Evolutionary conservation across 2,113 vertebrate genomes (phyloP).

Genomic region (Tupaia chinensis): DNA sequence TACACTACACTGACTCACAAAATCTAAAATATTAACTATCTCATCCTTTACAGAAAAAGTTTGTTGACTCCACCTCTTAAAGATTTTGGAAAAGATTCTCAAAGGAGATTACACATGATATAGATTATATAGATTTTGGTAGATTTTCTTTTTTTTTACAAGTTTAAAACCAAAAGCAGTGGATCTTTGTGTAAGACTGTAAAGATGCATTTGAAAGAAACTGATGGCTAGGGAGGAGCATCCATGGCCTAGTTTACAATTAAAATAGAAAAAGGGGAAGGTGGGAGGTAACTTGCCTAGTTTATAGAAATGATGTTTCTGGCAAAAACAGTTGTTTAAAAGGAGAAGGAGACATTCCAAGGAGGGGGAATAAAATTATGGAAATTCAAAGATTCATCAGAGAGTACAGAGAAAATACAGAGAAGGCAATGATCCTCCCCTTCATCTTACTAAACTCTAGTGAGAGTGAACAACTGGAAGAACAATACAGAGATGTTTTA

Average conservation of each 20-base stretch:
- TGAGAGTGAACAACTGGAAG: not conserved
- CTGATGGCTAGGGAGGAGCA: conserved; percentile 76
- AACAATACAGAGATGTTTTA: not conserved
- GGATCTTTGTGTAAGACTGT: conserved; percentile 88
- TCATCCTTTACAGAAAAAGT: not conserved
- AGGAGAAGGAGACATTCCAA: not conserved
- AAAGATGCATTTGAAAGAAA: conserved; percentile 85
- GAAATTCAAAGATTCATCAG: not conserved
- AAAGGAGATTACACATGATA: not conserved
- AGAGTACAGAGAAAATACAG: not conserved
- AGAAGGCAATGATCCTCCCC: not conserved
- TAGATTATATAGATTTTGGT: not conserved
- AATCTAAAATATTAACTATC: not conserved
- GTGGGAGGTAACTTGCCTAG: conserved; percentile 85
- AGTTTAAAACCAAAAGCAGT: conserved; percentile 89
- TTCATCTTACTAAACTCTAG: not conserved
- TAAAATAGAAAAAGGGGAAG: conserved; percentile 72
- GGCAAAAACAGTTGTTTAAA: conserved; percentile 85
- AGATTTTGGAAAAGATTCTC: conserved; percentile 30
- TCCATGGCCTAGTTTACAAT: conserved; percentile 85
- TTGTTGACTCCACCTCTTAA: not conserved
- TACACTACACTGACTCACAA: not conserved
- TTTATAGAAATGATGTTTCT: conserved; percentile 84
- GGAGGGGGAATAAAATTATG: not conserved
- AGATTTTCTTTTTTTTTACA: conserved; percentile 39